Percentiles rank a stretch among this genome's conserved stretches.
Evolutionary conservation across 2,113 vertebrate genomes (phyloP).

Genomic region (Hypanus sabinus): DNA sequence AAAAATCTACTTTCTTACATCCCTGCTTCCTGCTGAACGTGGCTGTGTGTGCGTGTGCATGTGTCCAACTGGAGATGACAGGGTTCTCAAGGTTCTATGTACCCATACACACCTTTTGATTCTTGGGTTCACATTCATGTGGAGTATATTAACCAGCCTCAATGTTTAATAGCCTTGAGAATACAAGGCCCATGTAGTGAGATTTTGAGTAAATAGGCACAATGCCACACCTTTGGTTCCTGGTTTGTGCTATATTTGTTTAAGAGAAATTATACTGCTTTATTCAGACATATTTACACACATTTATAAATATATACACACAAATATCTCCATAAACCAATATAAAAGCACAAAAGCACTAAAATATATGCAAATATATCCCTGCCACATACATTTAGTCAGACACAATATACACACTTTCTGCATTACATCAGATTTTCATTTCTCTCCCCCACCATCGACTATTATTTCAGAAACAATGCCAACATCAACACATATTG

Average conservation of each 20-base stretch:
- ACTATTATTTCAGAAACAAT: neutral
- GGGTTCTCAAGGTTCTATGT: neutral
- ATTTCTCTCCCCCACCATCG: too few species aligned
- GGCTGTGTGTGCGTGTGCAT: too few species aligned
- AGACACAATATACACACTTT: neutral
- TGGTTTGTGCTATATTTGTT: neutral
- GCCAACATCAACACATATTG: neutral
- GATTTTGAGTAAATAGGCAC: neutral
- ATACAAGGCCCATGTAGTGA: neutral
- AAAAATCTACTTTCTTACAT: constrained; percentile 1
- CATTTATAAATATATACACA: neutral
- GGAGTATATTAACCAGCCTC: neutral
- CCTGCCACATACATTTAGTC: neutral
- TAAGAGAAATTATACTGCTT: neutral
- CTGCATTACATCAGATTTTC: neutral
- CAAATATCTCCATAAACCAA: too few species aligned
- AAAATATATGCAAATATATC: neutral
- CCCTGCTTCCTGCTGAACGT: neutral
- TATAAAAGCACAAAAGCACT: too few species aligned
- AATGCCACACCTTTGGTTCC: neutral
- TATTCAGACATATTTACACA: neutral
- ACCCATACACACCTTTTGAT: neutral
- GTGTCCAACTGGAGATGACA: neutral
- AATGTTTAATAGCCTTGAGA: neutral
- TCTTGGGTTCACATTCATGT: too few species aligned